phyloP scores from a whole-genome alignment of 2,113 vertebrate genomes.

The Colinus virginianus region DNA sequence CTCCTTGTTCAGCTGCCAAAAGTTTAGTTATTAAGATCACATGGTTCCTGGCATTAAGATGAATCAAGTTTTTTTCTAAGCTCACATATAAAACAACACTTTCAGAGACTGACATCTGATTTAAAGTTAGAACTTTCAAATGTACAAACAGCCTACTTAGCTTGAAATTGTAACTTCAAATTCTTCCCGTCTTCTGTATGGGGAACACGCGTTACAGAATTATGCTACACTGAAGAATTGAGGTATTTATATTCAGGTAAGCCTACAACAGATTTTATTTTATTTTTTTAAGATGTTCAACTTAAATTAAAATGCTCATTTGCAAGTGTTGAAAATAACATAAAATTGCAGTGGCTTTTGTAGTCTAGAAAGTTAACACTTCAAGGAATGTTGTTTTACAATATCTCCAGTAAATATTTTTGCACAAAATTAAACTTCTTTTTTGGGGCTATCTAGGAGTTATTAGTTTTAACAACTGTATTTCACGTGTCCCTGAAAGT shows the following conservation, averaged over 20 bases:
- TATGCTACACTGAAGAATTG: background rate
- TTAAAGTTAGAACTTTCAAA: background rate
- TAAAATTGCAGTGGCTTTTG: fast-evolving
- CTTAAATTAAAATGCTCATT: background rate
- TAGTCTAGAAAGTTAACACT: background rate
- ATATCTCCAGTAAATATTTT: background rate
- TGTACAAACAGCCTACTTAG: too few relatives aligned
- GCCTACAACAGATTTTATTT: background rate
- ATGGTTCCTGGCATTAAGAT: background rate
- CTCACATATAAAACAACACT: background rate
- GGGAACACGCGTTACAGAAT: background rate
- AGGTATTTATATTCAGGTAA: background rate
- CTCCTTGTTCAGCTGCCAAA: background rate
- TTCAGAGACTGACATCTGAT: background rate
- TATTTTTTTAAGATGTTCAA: background rate
- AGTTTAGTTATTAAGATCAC: background rate
- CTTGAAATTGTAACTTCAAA: background rate
- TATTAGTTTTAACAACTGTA: background rate
- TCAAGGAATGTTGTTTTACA: background rate
- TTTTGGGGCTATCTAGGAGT: background rate
- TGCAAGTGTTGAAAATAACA: background rate
- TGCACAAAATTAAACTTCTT: background rate
- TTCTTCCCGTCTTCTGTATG: background rate
- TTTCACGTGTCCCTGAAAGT: background rate
- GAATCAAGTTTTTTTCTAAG: background rate